Evolutionary conservation across 2,888 invertebrate genomes (phyloP).

Genomic region (Diaphora mendica): DNA sequence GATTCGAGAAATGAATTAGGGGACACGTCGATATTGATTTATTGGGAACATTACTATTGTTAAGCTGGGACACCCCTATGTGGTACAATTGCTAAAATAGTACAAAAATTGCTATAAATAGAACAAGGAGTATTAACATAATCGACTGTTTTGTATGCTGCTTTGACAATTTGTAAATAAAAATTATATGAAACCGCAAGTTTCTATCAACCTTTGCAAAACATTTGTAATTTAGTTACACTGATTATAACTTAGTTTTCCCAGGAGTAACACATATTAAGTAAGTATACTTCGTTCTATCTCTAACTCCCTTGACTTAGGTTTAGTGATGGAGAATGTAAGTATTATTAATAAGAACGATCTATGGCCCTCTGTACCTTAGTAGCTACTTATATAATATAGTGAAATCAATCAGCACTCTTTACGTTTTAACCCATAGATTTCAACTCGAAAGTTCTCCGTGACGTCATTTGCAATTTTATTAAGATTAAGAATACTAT

Average conservation of each 20-base stretch:
- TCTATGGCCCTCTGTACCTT: no score
- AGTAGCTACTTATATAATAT: no score
- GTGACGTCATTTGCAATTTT: not conserved
- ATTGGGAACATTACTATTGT: conserved; percentile 21
- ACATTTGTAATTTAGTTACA: no score
- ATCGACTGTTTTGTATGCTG: not conserved
- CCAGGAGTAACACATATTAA: no score
- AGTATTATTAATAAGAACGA: not conserved
- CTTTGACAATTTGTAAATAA: not conserved
- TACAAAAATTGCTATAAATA: not conserved
- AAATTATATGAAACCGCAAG: no score
- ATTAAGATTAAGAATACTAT: no score
- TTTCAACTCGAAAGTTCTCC: not conserved
- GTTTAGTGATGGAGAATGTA: not conserved
- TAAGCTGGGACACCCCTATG: not conserved
- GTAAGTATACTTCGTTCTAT: not conserved
- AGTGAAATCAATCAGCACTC: no score
- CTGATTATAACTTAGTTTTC: no score
- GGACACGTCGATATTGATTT: conserved; percentile 41
- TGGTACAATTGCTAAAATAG: conserved; percentile 21
- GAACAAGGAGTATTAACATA: not conserved
- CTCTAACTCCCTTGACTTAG: not conserved
- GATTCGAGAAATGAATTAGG: conserved; percentile 35
- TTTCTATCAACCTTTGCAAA: no score
- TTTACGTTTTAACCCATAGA: no score